A percentile compares a stretch with the other conserved stretches of the same genome.
These are phyloP conservation scores for Boulengerochromis microlepis DNA, from an alignment of 2,113 vertebrate species.

Conservation along the genomic window DNA sequence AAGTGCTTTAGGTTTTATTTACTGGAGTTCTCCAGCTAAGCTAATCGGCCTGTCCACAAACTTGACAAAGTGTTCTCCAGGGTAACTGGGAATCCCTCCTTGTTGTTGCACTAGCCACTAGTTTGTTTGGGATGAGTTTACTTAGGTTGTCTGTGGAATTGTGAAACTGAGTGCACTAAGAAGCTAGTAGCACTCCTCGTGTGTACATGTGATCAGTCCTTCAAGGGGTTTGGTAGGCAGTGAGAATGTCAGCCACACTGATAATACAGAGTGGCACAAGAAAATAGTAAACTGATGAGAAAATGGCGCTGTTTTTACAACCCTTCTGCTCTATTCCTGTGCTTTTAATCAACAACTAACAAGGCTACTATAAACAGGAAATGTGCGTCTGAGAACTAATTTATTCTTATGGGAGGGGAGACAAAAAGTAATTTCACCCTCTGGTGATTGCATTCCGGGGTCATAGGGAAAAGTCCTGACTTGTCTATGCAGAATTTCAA, in stretches of 20 bases:
- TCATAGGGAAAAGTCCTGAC: background rate
- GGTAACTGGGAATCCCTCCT: background rate
- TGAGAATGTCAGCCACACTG: background rate
- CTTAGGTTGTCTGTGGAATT: background rate
- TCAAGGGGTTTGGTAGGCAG: background rate
- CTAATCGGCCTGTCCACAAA: background rate
- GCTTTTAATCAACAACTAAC: background rate
- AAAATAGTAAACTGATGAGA: background rate
- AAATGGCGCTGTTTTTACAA: background rate
- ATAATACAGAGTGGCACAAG: background rate
- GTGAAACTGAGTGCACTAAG: background rate
- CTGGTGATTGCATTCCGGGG: background rate
- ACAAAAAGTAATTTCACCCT: conserved; percentile 3
- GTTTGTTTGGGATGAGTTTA: background rate
- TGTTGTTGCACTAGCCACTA: background rate
- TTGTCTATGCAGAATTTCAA: background rate
- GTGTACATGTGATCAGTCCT: background rate
- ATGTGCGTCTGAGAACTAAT: conserved; percentile 4
- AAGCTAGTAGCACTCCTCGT: background rate
- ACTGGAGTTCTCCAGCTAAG: background rate
- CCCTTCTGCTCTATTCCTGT: background rate
- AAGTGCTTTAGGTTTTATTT: background rate
- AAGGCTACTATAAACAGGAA: conserved; percentile 30
- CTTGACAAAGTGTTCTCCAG: background rate
- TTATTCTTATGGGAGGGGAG: background rate